phyloP scores from a whole-genome alignment of 1,140 invertebrate species.

The Drosophila leontia region DNA sequence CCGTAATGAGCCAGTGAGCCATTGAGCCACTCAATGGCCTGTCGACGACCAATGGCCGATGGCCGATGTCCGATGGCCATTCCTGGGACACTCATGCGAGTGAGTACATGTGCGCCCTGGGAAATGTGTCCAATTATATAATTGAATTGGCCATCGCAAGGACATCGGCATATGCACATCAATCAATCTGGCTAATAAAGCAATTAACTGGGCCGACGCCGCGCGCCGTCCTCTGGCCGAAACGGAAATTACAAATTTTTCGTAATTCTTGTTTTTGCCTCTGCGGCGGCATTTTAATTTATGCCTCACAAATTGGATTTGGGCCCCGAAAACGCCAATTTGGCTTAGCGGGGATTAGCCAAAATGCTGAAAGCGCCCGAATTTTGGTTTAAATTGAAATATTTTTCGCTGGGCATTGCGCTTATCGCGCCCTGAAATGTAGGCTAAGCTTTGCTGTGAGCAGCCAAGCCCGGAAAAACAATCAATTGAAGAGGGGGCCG shows the following conservation, averaged over 20 bases:
- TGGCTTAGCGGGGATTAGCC: conserved; percentile 75
- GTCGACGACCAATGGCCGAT: conserved; percentile 5
- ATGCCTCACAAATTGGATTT: conserved; percentile 74
- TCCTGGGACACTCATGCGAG: not conserved
- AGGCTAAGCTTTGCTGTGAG: conserved; percentile 69
- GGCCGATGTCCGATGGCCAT: conserved; percentile 2
- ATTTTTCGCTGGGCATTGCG: conserved; percentile 24
- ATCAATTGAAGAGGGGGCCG: conserved; percentile 39
- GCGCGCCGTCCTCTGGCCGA: conserved; percentile 25
- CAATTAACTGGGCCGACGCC: conserved; percentile 60
- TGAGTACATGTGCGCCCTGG: not conserved
- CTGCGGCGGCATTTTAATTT: conserved; percentile 69
- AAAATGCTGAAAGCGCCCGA: conserved; percentile 37
- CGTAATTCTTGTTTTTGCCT: conserved; percentile 33
- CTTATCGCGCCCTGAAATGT: conserved; percentile 68
- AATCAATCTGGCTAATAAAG: conserved; percentile 76
- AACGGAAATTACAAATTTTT: conserved; percentile 72
- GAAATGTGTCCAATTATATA: conserved; percentile 64
- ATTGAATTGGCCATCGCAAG: conserved; percentile 65
- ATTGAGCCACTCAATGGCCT: conserved; percentile 43
- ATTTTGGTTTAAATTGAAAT: conserved; percentile 46
- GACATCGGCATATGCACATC: conserved; percentile 57
- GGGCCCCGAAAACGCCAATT: conserved; percentile 58
- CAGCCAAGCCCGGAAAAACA: conserved; percentile 35
- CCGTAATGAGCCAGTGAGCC: conserved; percentile 51